These are phyloP conservation scores for Mesitornis unicolor DNA, from an alignment of 2,113 vertebrate genomes.

Conservation along the genomic window DNA sequence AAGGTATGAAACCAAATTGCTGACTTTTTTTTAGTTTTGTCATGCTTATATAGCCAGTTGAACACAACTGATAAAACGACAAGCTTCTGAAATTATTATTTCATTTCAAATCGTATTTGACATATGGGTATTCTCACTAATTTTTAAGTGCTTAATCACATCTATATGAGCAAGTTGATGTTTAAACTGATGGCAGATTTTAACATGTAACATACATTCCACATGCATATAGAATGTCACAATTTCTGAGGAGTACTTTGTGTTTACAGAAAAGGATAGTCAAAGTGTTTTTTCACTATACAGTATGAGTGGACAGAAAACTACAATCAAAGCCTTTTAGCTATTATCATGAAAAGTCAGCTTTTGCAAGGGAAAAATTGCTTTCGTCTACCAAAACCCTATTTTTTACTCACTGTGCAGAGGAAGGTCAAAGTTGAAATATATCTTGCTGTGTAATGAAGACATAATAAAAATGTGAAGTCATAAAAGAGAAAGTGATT, in stretches of 20 bases:
- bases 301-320: not conserved
- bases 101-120: not conserved
- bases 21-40: not conserved
- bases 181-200: not conserved
- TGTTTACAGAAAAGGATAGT: not conserved
- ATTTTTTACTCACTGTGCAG: not conserved
- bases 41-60: fast-evolving
- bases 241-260: not conserved
- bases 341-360: not conserved
- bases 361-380: slow-evolving; percentile 15
- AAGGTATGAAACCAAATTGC: not conserved
- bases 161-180: not conserved
- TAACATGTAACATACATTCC: not conserved
- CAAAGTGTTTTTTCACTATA: fast-evolving
- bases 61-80: not conserved
- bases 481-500: not conserved
- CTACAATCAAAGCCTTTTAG: not conserved
- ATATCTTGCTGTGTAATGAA: slow-evolving; percentile 3
- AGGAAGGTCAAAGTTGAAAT: slow-evolving; percentile 38
- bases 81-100: not conserved
- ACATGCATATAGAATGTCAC: fast-evolving
- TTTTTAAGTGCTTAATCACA: not conserved
- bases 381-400: not conserved
- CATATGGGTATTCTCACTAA: not conserved
- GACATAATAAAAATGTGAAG: slow-evolving; percentile 15